Base-by-base conservation (phyloP, 2,113 vertebrate genomes). In the Poecilia latipinna region DNA sequence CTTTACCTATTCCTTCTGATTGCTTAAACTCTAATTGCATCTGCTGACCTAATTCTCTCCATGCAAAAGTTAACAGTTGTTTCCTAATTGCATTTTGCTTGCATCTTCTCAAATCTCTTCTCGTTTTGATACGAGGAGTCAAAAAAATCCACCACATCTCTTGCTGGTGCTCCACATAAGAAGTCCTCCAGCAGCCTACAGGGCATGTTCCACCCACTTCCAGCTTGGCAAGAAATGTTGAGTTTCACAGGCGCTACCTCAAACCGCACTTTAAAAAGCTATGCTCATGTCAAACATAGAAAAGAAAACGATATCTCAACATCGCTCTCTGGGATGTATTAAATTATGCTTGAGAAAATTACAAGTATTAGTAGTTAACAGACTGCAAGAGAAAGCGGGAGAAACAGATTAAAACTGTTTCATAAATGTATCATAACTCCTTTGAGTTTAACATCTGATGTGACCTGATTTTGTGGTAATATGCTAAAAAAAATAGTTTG, bases 181-280 rank as follows among this genome's bases (percentile, higher is more conserved):
- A 80, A 69, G 54, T 39, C 35, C 33, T 71, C 33, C 19, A 39
- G 42, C 66, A 33, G 68, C 78, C 81, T 60, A 65, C 61, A 78
- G 37, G 60, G 15, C 72, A 37, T 32, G n/a, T 28, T 68, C 35
- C 71, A 37, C 51, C 62, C 67, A n/a, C 35, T 15, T 67, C 11
- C 63, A 29, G 19, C 29, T 68, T 66, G 63, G 64, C 44, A 65
- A 57, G 31, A 68, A 31, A 32, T 62, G 48, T 60, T 60, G 32
- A 39, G 51, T 64, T 75, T 31, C 17, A 37, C 26, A 12, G 39
- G 61, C 61, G 31, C 37, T 24, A 48, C 19, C 32, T 37, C 60
- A 68, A 70, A 70, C 22, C 24, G 37, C 7, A 12, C 24, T 70
- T 60, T 22, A 70, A 70, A 48, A 60, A 60, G 31, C n/a, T n/a